phyloP scores from a whole-genome alignment of 2,888 invertebrate species.

The Oxyteleia sp. region DNA sequence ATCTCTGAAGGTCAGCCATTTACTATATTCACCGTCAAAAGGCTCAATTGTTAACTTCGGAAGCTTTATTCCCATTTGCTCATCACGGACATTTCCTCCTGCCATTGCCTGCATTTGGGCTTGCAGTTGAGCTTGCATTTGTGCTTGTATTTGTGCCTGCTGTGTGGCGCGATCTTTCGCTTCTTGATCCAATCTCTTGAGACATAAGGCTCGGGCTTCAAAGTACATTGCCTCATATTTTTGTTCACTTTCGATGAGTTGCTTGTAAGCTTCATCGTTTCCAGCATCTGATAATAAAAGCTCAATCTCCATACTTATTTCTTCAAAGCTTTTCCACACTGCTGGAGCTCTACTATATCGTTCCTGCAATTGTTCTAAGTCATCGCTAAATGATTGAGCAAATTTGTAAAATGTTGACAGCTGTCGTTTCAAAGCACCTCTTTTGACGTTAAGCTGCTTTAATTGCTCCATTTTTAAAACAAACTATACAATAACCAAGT shows the following conservation, averaged over 20 bases:
- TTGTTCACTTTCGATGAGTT: not conserved
- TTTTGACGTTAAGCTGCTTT: not conserved
- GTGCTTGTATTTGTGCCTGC: not conserved
- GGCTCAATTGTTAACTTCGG: conserved; percentile 3
- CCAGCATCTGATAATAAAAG: not conserved
- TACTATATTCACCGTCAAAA: conserved; percentile 14
- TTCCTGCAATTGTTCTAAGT: not conserved
- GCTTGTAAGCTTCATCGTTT: not conserved
- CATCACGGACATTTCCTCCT: not conserved
- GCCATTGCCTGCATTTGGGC: conserved; percentile 1
- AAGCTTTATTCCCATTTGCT: not conserved
- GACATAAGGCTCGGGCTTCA: not conserved
- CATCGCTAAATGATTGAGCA: not conserved
- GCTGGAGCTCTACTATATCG: not conserved
- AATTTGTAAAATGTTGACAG: conserved; percentile 9
- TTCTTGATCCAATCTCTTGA: not conserved
- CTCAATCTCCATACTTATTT: not conserved
- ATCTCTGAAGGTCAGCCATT: conserved; percentile 24
- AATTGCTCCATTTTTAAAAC: not conserved
- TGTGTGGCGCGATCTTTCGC: not conserved
- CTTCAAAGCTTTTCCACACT: not conserved
- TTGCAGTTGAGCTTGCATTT: too few species aligned
- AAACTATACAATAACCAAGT: too few species aligned
- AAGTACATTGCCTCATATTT: conserved; percentile 12
- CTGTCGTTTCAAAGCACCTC: not conserved